Conservation (phyloP, 37 sponge, comb jelly and placozoan genomes). For the Crambe crambe region DNA sequence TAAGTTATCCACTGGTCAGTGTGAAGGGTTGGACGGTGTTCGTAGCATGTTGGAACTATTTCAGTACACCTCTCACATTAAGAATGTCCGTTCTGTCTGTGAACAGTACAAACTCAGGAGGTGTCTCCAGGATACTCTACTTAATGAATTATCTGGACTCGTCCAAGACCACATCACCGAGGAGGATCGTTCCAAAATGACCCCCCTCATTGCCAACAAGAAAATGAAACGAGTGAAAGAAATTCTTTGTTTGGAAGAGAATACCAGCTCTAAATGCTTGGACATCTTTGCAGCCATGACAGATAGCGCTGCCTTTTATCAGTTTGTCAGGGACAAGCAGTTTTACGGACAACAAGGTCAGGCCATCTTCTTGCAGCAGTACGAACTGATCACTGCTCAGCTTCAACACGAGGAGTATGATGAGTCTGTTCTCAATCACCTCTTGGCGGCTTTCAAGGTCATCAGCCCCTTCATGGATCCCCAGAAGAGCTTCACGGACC, state of each 20-base stretch:
- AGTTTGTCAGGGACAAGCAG: slow-evolving; percentile 64
- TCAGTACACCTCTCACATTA: slow-evolving; percentile 64
- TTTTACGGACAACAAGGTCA: slow-evolving; percentile 55
- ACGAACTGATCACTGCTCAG: slow-evolving; percentile 74
- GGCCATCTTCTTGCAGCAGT: slow-evolving; percentile 64
- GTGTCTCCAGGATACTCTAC: slow-evolving; percentile 27
- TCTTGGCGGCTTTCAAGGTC: slow-evolving; percentile 72
- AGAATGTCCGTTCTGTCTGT: slow-evolving; percentile 48
- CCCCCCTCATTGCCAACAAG: neutral
- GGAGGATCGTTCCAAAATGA: slow-evolving; percentile 36
- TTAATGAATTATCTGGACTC: slow-evolving; percentile 19
- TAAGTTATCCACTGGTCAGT: neutral
- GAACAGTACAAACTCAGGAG: slow-evolving; percentile 52
- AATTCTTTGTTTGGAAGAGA: slow-evolving; percentile 10
- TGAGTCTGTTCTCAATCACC: slow-evolving; percentile 82
- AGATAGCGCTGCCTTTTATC: slow-evolving; percentile 62
- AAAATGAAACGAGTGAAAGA: slow-evolving; percentile 10
- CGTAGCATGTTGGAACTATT: slow-evolving; percentile 60
- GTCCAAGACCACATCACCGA: slow-evolving; percentile 15
- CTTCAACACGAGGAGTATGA: slow-evolving; percentile 92
- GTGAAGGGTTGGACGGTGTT: slow-evolving; percentile 39
- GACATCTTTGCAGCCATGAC: slow-evolving; percentile 51
- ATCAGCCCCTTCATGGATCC: slow-evolving; percentile 72
- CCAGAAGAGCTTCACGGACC: slow-evolving; percentile 35
- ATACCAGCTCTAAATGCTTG: slow-evolving; percentile 26